A percentile compares a stretch with the other conserved stretches of the same genome.
These are phyloP conservation scores for Gymnobelideus leadbeateri DNA, from an alignment of 2,113 vertebrate genomes.

Conservation along the genomic window DNA sequence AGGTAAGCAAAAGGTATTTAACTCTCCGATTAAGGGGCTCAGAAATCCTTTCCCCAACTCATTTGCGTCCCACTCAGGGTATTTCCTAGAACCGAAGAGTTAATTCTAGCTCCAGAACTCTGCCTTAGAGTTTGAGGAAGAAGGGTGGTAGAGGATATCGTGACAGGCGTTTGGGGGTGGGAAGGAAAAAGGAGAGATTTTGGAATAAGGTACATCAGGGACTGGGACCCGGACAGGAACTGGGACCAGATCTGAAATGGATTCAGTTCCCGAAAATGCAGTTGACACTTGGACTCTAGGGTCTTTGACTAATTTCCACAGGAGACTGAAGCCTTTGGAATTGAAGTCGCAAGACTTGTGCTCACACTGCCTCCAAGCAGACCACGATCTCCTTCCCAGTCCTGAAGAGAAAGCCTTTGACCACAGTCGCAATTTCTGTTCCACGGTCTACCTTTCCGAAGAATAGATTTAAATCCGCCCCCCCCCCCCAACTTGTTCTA, in stretches of 20 bases:
- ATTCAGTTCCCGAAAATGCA: not conserved
- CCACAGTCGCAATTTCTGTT: not conserved
- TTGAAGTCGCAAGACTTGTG: not conserved
- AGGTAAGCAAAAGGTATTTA: not conserved
- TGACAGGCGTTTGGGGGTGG: not conserved
- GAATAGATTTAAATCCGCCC: not conserved
- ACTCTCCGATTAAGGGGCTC: not conserved
- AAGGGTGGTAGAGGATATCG: not conserved
- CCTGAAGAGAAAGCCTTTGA: not conserved
- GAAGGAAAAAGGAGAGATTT: not conserved
- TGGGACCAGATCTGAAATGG: not conserved
- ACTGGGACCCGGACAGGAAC: fast-evolving
- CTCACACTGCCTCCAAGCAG: not conserved
- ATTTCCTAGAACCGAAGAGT: not conserved
- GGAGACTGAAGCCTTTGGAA: not conserved
- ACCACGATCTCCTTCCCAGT: not conserved
- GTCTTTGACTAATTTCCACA: not conserved
- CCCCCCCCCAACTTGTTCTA: not conserved
- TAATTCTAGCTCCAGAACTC: not conserved
- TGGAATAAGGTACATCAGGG: not conserved
- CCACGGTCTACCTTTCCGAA: not conserved
- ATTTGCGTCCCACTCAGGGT: not conserved
- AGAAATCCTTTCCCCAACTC: not conserved
- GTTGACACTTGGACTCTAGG: not conserved
- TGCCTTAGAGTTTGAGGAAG: not conserved